phyloP scores from a whole-genome alignment of 2,113 vertebrate species.

The Anhinga anhinga region DNA sequence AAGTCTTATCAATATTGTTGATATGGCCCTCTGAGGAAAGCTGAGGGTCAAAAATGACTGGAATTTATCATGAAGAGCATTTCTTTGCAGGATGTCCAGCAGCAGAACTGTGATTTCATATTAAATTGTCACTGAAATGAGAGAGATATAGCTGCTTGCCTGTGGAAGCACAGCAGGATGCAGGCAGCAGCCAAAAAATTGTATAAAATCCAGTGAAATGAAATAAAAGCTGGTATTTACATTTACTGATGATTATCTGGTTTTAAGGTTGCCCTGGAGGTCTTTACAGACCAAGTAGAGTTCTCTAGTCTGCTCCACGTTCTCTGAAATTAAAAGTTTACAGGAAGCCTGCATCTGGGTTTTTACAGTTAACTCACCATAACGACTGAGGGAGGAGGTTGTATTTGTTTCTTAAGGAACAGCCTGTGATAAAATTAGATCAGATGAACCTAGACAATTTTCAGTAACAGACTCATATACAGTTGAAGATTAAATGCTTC shows the following conservation, averaged over 20 bases:
- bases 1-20: conserved; percentile 74
- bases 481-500: not conserved
- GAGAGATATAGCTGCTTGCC: not conserved
- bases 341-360: not conserved
- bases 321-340: not conserved
- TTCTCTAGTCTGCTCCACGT: not conserved
- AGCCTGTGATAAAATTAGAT: not conserved
- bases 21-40: conserved; percentile 63
- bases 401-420: not conserved
- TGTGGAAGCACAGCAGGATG: not conserved
- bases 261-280: not conserved
- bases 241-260: not conserved
- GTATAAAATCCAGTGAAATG: conserved; percentile 20
- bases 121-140: conserved; percentile 55
- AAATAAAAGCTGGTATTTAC: conserved; percentile 17
- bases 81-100: conserved; percentile 54
- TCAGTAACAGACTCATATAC: not conserved
- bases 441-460: not conserved
- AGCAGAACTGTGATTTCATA: conserved; percentile 53
- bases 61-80: conserved; percentile 66
- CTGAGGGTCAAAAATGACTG: conserved; percentile 71
- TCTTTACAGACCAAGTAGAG: not conserved
- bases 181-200: not conserved
- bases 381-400: not conserved
- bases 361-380: not conserved